Percentiles rank a stretch among this genome's conserved stretches.
These are phyloP conservation scores for Pecten maximus DNA, from an alignment of 2,888 invertebrate genomes.

Conservation along the genomic window DNA sequence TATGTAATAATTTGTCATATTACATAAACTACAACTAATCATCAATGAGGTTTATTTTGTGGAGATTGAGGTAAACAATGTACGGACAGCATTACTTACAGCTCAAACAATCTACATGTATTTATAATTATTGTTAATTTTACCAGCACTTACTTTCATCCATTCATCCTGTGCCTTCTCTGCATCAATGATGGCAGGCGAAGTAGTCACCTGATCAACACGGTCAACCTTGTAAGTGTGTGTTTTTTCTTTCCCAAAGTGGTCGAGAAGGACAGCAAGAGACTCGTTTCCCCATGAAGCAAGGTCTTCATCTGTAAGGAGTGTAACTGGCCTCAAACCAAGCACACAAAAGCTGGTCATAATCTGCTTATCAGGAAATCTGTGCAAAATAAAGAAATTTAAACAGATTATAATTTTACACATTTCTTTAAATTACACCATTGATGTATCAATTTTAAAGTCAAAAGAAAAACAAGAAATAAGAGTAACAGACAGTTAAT, in stretches of 20 bases:
- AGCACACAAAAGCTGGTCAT: conserved; percentile 53
- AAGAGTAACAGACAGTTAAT: too few species aligned
- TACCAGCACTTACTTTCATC: conserved; percentile 27
- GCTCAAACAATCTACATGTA: conserved; percentile 10
- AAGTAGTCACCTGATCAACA: neutral
- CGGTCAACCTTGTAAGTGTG: conserved; percentile 37
- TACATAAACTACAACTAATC: too few species aligned
- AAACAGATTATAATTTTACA: too few species aligned
- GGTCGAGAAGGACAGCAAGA: conserved; percentile 46
- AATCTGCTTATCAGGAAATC: conserved; percentile 51
- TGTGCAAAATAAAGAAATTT: neutral
- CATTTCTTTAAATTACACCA: too few species aligned
- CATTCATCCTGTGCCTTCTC: neutral
- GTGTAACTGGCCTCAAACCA: conserved; percentile 54
- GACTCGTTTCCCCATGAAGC: conserved; percentile 51
- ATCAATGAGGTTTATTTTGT: too few species aligned
- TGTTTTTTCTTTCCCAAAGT: conserved; percentile 45
- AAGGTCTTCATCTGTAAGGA: conserved; percentile 49
- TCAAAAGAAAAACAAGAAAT: too few species aligned
- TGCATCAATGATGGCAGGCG: neutral
- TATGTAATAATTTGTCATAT: neutral
- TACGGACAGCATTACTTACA: too few species aligned
- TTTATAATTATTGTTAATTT: conserved; percentile 44
- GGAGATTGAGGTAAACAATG: too few species aligned
- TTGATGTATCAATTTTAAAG: neutral